These are phyloP conservation scores for Apodemus sylvaticus DNA, from an alignment of 2,113 vertebrate species.

Conservation along the genomic window DNA sequence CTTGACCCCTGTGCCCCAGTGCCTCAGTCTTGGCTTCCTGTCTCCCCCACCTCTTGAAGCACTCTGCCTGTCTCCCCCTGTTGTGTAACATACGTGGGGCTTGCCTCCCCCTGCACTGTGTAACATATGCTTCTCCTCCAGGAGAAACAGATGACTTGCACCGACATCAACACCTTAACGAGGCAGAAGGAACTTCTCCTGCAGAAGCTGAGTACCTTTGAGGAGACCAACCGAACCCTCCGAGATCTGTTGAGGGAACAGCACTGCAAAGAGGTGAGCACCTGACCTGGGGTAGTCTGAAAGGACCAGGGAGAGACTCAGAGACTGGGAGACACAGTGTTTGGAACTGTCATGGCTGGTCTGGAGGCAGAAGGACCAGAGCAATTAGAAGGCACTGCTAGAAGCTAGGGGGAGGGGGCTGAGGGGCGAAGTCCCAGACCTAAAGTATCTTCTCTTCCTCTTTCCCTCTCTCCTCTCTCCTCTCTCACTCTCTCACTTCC, in stretches of 20 bases:
- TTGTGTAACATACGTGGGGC: neutral
- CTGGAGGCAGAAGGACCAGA: neutral
- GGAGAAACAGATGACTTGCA: slow-evolving; percentile 88
- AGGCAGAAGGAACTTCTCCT: slow-evolving; percentile 93
- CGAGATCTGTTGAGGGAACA: slow-evolving; percentile 92
- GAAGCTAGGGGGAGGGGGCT: neutral
- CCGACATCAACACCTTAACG: slow-evolving; percentile 87
- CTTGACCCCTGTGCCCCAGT: neutral
- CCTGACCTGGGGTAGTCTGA: neutral
- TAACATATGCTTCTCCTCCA: slow-evolving; percentile 71
- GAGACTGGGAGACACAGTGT: neutral
- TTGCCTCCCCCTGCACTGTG: neutral
- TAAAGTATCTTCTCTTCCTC: neutral
- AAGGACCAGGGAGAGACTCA: neutral
- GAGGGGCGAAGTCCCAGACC: neutral
- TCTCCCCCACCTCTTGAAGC: neutral
- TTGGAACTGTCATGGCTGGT: rapidly evolving
- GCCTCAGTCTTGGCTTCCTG: neutral
- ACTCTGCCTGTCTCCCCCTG: neutral
- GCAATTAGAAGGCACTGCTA: neutral
- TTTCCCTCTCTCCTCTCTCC: neutral
- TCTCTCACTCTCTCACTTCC: neutral
- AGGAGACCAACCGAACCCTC: slow-evolving; percentile 91
- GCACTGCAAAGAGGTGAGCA: slow-evolving; percentile 88
- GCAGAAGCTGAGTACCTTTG: slow-evolving; percentile 93